Base-by-base conservation (phyloP, 2,888 invertebrate genomes). In the Sinohyriopsis cumingii region DNA sequence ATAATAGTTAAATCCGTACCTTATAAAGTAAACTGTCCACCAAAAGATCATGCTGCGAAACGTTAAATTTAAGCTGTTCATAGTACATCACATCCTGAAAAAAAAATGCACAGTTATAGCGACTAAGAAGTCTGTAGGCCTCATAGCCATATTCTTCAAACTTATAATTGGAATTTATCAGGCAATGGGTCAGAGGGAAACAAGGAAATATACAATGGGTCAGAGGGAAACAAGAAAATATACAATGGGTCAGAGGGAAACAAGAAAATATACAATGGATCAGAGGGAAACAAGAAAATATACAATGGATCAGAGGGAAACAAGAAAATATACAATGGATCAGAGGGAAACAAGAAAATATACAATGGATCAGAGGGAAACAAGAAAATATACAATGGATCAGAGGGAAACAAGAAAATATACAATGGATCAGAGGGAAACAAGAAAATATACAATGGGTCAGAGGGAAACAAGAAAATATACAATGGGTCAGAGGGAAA, bases 11-110 rank as follows among this genome's bases (percentile, higher is more conserved):
- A 45, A 45, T 45, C 15, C 3, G 3, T 88, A 93, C 93, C 92
- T 98, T 98, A 83, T 97, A 96, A 82, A 98, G 95, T 15, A 98
- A 91, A 89, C 96, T 96, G 89, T 98, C 98, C 55, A 97, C 95
- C 92, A 98, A 94, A 68, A 98, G 93, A 88, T 98, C 97, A 83
- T 95, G 95, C 83, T 95, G 95, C 57, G 97, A 90, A 0, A 97
- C 97, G 83, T 93, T 93, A 74, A 92, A 93, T 88, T 95, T 96
- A 73, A 98, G 91, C 82, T 94, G 93, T 71, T 94, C 93, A 90
- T 95, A 98, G 88, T 96, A 90, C 55, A 90, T 73, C 12, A 80
- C 72, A 74, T 90, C 90, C 90, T 90, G 28, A 84, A 82, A 53
- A 54, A 62, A 67, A 71, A 65, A 45, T 45, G 45, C 45, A 45